Percentiles rank a stretch among this genome's conserved stretches.
These are phyloP conservation scores for Phodopus roborovskii DNA, from an alignment of 2,113 vertebrate species.

Conservation along the genomic window DNA sequence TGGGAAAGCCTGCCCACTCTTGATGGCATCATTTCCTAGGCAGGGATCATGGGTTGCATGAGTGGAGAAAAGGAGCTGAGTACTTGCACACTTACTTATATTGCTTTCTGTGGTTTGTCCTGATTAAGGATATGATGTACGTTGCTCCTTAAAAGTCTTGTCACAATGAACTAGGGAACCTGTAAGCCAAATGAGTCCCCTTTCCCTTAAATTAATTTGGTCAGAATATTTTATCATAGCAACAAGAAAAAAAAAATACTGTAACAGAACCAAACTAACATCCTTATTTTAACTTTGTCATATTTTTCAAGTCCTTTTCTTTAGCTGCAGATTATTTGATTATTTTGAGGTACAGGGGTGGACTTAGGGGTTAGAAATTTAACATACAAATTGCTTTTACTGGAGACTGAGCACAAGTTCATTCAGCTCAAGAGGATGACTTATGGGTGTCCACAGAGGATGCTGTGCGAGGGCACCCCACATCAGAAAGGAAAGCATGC, in stretches of 20 bases:
- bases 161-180: too few species aligned
- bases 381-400: background rate
- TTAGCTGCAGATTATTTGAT: background rate
- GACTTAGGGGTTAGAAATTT: background rate
- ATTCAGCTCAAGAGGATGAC: background rate
- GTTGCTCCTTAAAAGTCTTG: background rate
- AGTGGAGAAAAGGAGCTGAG: background rate
- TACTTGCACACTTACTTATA: too few species aligned
- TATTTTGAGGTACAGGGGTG: background rate
- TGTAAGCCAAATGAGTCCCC: background rate
- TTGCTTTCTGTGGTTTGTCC: background rate
- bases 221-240: background rate
- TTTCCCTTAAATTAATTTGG: background rate
- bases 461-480: background rate
- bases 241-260: background rate
- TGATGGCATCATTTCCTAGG: background rate
- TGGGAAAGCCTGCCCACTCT: background rate
- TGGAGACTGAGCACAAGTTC: background rate
- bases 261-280: background rate
- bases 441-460: background rate
- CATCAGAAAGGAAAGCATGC: background rate
- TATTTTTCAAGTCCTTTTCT: background rate
- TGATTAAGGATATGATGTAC: too few species aligned
- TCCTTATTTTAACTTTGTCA: background rate
- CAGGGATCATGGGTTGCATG: too few species aligned